Evolutionary conservation across 92 coral and sea anemone genomes (phyloP), one percentile per base, ranked within the genome.

Genomic region (Virgularia gustaviana): DNA sequence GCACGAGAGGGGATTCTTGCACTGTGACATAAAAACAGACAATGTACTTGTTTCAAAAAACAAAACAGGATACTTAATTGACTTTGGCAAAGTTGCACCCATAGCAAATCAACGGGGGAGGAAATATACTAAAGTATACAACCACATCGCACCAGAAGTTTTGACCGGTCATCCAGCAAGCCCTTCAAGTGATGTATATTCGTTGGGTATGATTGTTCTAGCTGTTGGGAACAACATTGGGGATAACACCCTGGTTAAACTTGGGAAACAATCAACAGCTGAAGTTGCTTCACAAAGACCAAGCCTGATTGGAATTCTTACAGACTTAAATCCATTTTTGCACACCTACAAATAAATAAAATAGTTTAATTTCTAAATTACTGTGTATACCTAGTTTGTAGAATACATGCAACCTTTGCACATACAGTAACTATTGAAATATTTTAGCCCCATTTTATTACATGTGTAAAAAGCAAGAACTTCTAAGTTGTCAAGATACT

Each of bases 131-230:
- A 35, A 43, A 25, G 22, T 6, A 25, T 78, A 66, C 57, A n/a
- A n/a, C n/a, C n/a, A n/a, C n/a, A n/a, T 79, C 42, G 78, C 83
- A 20, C 74, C 75, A n/a, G 81, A 63, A 45, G 81, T 76, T 19
- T 20, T 76, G 33, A 4, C 33, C 18, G 81, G 81, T 9, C 53
- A 57, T 30, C 44, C 78, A 29, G 54, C 55, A n/a, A 75, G 57
- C 23, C 49, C 22, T 20, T 54, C 63, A 59, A 79, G 78, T 36
- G 79, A 79, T 36, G 36, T 63, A 23, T 71, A 71, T 56, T 79
- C 83, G 4, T 27, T 71, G 13, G 78, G 83, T n/a, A 57, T 72
- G 5, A 63, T 79, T 11, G 34, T 79, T n/a, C 5, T n/a, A 45
- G 73, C 72, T 45, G 57, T 71, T 79, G 78, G 78, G 25, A 35